These are phyloP conservation scores for Gerris lacustris DNA, from an alignment of 2,888 invertebrate genomes.

Conservation along the genomic window DNA sequence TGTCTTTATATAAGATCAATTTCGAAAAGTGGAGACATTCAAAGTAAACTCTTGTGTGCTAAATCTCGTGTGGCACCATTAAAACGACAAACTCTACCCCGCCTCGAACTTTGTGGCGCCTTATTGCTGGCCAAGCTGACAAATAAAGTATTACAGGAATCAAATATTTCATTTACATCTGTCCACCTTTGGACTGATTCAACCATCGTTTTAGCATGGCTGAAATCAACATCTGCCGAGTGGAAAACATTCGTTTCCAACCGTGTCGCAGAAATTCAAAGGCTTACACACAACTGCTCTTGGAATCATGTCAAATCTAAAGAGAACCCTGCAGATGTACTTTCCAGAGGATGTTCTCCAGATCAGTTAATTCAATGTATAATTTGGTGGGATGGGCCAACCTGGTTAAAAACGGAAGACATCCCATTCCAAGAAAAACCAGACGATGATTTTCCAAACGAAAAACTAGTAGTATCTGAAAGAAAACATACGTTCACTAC, in stretches of 20 bases:
- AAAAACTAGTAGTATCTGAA: too few species aligned
- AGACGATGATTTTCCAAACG: too few species aligned
- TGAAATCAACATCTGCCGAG: background rate
- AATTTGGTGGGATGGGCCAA: slow-evolving; percentile 16
- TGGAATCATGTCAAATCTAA: slow-evolving; percentile 8
- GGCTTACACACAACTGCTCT: background rate
- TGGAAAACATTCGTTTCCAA: slow-evolving; percentile 14
- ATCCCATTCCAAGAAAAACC: background rate
- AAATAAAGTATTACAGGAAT: background rate
- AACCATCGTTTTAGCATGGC: background rate
- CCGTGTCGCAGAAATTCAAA: slow-evolving; percentile 9
- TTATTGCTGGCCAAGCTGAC: background rate
- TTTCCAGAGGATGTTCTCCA: slow-evolving; percentile 8
- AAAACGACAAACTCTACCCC: background rate
- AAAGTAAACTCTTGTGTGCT: background rate
- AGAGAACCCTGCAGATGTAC: slow-evolving; percentile 11
- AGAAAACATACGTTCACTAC: too few species aligned
- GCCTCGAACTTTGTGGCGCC: slow-evolving; percentile 1
- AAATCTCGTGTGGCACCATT: background rate
- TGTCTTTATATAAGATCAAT: background rate
- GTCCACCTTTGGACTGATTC: slow-evolving; percentile 5
- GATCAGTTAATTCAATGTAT: background rate
- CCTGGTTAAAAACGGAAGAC: slow-evolving; percentile 5
- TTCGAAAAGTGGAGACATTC: background rate
- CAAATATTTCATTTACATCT: background rate